Conservation (phyloP, 2,113 vertebrate genomes). For the Noctilio leporinus region DNA sequence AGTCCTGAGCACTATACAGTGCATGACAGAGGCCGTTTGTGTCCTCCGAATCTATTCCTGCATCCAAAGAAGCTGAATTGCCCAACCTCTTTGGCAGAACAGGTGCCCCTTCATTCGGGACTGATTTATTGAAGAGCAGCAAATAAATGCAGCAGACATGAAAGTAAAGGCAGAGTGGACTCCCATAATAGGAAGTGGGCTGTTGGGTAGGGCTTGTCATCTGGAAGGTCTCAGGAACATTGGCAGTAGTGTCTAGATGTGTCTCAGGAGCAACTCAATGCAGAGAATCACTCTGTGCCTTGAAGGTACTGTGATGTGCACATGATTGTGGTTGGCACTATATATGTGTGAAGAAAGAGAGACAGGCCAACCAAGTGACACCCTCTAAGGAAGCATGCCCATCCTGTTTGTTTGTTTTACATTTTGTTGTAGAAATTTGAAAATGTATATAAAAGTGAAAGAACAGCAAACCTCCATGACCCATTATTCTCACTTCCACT, state of each 20-base stretch:
- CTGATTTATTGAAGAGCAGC: neutral
- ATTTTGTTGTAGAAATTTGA: neutral
- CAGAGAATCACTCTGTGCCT: neutral
- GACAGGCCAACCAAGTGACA: neutral
- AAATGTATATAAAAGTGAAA: neutral
- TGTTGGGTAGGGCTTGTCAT: neutral
- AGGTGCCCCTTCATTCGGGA: neutral
- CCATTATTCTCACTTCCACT: neutral
- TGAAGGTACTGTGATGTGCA: neutral
- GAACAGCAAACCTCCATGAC: fast-evolving
- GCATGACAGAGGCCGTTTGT: neutral
- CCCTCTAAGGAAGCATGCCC: neutral
- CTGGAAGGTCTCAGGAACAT: neutral
- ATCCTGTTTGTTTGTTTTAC: neutral
- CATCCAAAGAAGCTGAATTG: neutral
- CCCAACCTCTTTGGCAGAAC: neutral
- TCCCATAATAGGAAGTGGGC: neutral
- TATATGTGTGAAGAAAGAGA: neutral
- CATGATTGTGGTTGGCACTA: neutral
- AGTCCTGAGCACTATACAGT: neutral
- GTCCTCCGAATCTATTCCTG: neutral
- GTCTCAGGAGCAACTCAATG: neutral
- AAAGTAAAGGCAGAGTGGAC: neutral
- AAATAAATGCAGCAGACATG: fast-evolving
- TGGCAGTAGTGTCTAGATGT: neutral